These are phyloP conservation scores for Noctua comes DNA, from an alignment of 2,888 invertebrate genomes.

Conservation along the genomic window DNA sequence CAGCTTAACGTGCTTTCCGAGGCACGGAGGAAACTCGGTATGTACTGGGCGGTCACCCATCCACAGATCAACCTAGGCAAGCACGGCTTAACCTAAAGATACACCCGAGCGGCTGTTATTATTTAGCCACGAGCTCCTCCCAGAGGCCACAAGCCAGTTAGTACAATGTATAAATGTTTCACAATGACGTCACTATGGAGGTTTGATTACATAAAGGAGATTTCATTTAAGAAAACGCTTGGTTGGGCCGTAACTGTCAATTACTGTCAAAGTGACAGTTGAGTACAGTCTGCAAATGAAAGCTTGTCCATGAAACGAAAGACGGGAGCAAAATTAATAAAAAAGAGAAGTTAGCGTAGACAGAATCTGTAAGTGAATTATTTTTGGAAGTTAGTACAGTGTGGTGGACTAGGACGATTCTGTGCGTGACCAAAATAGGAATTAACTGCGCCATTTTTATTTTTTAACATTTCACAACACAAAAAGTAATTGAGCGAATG, in stretches of 20 bases:
- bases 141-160: too few species aligned
- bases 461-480: neutral
- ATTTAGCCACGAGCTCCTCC: too few species aligned
- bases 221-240: constrained; percentile 24
- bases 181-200: constrained; percentile 8
- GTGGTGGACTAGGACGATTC: neutral
- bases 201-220: neutral
- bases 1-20: too few species aligned
- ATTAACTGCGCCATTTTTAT: neutral
- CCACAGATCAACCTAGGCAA: too few species aligned
- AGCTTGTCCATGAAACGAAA: constrained; percentile 5
- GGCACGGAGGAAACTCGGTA: too few species aligned
- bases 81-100: too few species aligned
- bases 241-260: constrained; percentile 23
- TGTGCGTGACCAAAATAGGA: neutral
- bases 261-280: constrained; percentile 29
- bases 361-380: neutral
- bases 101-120: too few species aligned
- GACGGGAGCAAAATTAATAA: neutral
- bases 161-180: neutral
- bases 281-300: constrained; percentile 12
- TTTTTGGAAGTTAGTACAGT: neutral
- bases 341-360: neutral
- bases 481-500: neutral
- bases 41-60: too few species aligned